Base-by-base conservation (phyloP, 2,797 vertebrate genomes). In the Myoxocephalus aenaeus region DNA sequence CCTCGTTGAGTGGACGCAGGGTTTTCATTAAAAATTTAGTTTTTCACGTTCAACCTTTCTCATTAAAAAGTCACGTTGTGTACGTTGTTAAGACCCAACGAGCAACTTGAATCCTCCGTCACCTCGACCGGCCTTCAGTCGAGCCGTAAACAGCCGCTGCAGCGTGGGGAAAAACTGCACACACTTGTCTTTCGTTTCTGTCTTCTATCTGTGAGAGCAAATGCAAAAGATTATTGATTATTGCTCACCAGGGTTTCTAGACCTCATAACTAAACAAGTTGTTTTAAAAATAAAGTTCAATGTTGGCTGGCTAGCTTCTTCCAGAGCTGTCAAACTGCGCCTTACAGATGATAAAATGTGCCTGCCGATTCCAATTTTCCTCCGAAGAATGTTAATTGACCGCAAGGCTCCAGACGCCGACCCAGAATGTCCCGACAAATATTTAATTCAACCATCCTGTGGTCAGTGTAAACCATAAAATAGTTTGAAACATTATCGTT, bases 11-110 rank as follows among this genome's bases (percentile, higher is more conserved):
- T 0, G 32, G 40, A 44, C 2, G 17, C 6, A 34, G 82, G 51
- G 62, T 2, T 70, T 76, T 56, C 65, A 70, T 77, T 62, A 54
- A 68, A 46, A 27, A 66, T 64, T 75, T 65, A 71, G 42, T 77
- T 64, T 56, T 71, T n/a, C 15, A n/a, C 22, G 20, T 53, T 54
- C 54, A 61, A 34, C 29, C 65, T 59, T 34, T 44, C 65, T 70
- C 75, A 73, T 81, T 4, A 27, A 65, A 40, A 63, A 79, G 63
- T 46, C 72, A 29, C 58, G 69, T 51, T 32, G 65, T 44, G 57
- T 27, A n/a, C 53, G n/a, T n/a, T 3, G 3, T 32, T 32, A 32
- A 32, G 32, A 32, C 32, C 32, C 38, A 40, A 12, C 34, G 2
- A 6, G 34, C 34, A 34, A 3, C 32, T 34, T 5, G 32, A 34